Evolutionary conservation across 2,888 invertebrate genomes (phyloP).

Genomic region (Ctena decussata): DNA sequence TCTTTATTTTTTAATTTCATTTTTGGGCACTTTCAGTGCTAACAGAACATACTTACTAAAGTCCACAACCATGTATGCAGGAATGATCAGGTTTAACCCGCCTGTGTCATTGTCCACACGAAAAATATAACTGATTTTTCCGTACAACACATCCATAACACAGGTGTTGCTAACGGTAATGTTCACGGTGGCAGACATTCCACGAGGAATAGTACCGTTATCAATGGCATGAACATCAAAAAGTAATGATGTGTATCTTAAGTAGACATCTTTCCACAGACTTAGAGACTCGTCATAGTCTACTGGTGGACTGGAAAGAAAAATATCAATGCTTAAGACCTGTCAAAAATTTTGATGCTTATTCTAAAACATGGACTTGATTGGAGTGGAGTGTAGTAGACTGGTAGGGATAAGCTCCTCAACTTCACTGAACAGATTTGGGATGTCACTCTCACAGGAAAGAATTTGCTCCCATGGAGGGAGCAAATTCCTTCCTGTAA

Average conservation of each 20-base stretch:
- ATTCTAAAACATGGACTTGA: too few species aligned
- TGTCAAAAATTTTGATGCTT: too few species aligned
- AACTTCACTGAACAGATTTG: too few species aligned
- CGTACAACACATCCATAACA: slow-evolving; percentile 73
- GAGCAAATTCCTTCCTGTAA: too few species aligned
- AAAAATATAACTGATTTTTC: slow-evolving; percentile 66
- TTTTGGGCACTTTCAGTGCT: neutral
- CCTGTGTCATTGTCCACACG: slow-evolving; percentile 71
- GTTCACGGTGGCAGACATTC: slow-evolving; percentile 70
- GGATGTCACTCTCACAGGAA: too few species aligned
- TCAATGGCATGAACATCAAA: slow-evolving; percentile 76
- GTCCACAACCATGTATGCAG: slow-evolving; percentile 75
- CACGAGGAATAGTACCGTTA: slow-evolving; percentile 73
- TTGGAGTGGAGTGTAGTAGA: too few species aligned
- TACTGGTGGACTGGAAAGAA: slow-evolving; percentile 66
- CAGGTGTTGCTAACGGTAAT: slow-evolving; percentile 79
- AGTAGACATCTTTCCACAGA: slow-evolving; percentile 72
- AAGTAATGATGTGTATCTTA: slow-evolving; percentile 67
- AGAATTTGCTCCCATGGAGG: too few species aligned
- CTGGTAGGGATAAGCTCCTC: too few species aligned
- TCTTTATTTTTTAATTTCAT: too few species aligned
- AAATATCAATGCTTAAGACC: too few species aligned
- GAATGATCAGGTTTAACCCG: slow-evolving; percentile 71
- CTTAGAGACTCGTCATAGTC: slow-evolving; percentile 59
- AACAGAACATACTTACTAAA: slow-evolving; percentile 69